Evolutionary conservation across 2,113 vertebrate genomes (phyloP).

Genomic region (Podarcis raffonei): DNA sequence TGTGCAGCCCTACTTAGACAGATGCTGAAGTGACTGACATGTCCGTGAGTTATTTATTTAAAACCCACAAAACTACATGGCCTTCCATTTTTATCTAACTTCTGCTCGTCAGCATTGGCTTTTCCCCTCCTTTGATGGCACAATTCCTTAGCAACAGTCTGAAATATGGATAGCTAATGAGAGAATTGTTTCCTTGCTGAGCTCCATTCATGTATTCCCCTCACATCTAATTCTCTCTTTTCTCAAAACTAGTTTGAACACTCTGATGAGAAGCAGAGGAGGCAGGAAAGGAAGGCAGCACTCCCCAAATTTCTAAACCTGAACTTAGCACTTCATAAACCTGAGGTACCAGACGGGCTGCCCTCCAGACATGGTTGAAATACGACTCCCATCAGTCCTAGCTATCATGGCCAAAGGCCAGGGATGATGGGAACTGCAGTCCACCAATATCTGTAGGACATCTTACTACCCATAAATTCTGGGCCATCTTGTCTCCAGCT

Average conservation of each 20-base stretch:
- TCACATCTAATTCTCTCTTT: not conserved
- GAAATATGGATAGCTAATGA: not conserved
- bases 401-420: too few species aligned
- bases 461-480: too few species aligned
- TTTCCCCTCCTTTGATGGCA: constrained; percentile 16
- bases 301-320: not conserved
- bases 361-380: too few species aligned
- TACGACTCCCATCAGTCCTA: too few species aligned
- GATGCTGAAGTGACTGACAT: not conserved
- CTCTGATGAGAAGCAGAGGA: constrained; percentile 8
- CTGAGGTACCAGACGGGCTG: too few species aligned
- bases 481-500: not conserved
- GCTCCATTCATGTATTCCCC: constrained; percentile 17
- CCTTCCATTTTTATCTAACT: not conserved
- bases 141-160: constrained; percentile 12
- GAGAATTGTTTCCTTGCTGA: not conserved
- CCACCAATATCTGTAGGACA: too few species aligned
- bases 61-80: not conserved
- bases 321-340: not conserved
- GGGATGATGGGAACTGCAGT: too few species aligned
- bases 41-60: not conserved
- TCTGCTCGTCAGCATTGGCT: not conserved
- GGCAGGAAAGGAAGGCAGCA: not conserved
- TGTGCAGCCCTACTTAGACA: not conserved
- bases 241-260: constrained; percentile 3